Evolutionary conservation across 2,888 invertebrate species (phyloP), one percentile per base, ranked within the genome.

Genomic region (Phoronis australis): DNA sequence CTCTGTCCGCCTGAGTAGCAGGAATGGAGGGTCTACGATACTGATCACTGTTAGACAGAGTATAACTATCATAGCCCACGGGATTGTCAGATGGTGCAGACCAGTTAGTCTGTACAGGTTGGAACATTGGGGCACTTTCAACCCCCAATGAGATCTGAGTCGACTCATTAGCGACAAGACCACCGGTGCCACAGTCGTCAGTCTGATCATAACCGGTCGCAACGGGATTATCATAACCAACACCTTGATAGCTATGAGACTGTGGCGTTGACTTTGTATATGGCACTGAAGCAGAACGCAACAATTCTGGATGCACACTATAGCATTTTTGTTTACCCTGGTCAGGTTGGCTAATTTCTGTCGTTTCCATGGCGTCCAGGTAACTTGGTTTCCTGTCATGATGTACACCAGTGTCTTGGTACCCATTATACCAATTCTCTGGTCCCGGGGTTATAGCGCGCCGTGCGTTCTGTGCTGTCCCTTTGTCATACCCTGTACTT

Each of bases 371-470:
- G n/a, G 73, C 73, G 6, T 60, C 56, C 37, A 73, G 58, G 52
- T 69, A 73, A 51, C 71, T 72, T 4, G 67, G 61, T 56, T 73
- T 72, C 5, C 73, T 55, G 21, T 60, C 49, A 52, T 73, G 71
- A 20, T 65, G 47, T 18, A 40, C 38, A 3, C 31, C 41, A 12
- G 47, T 5, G 2, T 40, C 48, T 9, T 37, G 21, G 6, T 45
- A 47, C 35, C 37, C 25, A 27, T 46, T 26, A 31, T 37, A 35
- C 20, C 42, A 37, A 37, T 44, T 39, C 44, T 89, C 86, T 0
- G 90, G 90, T 54, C 88, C 90, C 0, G 91, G 91, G 0, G 91
- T 91, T 52, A 90, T 85, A 50, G 91, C 90, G 62, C 90, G 82
- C 61, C 90, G 81, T 0, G 63, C 61, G 2, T 52, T 23, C 9